Conservation (phyloP, 1,140 invertebrate species). For the Dendroctonus valens region DNA sequence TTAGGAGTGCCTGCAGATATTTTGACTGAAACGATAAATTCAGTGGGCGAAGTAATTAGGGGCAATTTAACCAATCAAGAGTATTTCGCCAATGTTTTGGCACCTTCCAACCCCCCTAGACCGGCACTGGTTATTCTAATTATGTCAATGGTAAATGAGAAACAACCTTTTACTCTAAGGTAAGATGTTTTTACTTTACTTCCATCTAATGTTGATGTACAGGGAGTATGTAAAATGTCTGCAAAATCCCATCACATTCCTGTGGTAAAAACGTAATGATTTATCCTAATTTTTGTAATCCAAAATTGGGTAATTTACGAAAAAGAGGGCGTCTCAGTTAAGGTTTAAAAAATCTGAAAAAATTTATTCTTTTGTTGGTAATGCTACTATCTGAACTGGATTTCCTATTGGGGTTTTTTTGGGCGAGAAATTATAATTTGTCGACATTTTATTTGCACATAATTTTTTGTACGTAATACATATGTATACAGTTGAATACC, state of each 20-base stretch:
- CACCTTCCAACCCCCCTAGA: constrained; percentile 86
- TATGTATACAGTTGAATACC: too few species aligned
- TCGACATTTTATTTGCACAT: too few species aligned
- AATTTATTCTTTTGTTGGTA: too few species aligned
- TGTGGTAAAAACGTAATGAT: not conserved
- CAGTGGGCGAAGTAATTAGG: constrained; percentile 92
- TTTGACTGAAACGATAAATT: constrained; percentile 93
- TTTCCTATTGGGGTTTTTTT: too few species aligned
- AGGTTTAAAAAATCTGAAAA: too few species aligned
- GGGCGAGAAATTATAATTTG: too few species aligned
- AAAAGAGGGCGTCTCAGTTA: too few species aligned
- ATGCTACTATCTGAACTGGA: too few species aligned
- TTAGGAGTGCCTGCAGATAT: constrained; percentile 90
- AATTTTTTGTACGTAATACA: too few species aligned
- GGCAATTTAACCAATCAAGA: constrained; percentile 91
- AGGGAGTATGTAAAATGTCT: too few species aligned
- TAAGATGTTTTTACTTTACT: constrained; percentile 35
- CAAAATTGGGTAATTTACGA: too few species aligned
- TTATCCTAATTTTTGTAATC: not conserved
- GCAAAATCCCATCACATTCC: not conserved
- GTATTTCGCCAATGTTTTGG: constrained; percentile 86
- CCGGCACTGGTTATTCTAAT: constrained; percentile 92
- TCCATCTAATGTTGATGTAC: too few species aligned
- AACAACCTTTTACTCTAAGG: constrained; percentile 83
- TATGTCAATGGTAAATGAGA: constrained; percentile 99